phyloP scores from a whole-genome alignment of 2,888 invertebrate species.

The Xestoiulus laeticollis region DNA sequence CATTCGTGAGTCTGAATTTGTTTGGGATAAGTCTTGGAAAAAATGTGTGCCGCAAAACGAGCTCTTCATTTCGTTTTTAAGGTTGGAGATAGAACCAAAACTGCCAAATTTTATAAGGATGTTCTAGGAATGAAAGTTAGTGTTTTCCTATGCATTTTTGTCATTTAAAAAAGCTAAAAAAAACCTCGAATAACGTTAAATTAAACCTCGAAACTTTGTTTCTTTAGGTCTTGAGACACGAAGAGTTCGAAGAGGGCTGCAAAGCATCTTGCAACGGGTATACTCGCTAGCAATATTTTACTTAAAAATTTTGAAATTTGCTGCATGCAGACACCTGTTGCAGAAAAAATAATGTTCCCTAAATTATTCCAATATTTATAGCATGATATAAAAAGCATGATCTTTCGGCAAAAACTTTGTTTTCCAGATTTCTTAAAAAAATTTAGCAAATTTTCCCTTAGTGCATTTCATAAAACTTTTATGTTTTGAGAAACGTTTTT shows the following conservation, averaged over 20 bases:
- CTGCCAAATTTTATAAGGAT: slow-evolving; percentile 87
- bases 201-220: not conserved
- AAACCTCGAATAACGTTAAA: not conserved
- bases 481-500: too few species aligned
- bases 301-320: not conserved
- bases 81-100: slow-evolving; percentile 86
- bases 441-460: too few species aligned
- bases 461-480: too few species aligned
- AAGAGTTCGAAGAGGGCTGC: slow-evolving; percentile 97
- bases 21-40: not conserved
- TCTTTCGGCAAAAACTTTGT: too few species aligned
- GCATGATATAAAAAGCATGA: too few species aligned
- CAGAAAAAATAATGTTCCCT: not conserved
- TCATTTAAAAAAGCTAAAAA: too few species aligned
- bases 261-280: slow-evolving; percentile 98
- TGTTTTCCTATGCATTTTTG: not conserved
- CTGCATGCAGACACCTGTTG: slow-evolving; percentile 58
- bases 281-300: not conserved
- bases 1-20: not conserved
- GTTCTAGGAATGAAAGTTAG: slow-evolving; percentile 94
- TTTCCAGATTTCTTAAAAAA: too few species aligned
- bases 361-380: too few species aligned
- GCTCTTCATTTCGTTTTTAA: slow-evolving; percentile 97
- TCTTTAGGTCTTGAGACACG: slow-evolving; percentile 86
- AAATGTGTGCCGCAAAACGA: slow-evolving; percentile 67